Percentiles rank a stretch among this genome's conserved stretches.
phyloP scores from a whole-genome alignment of 30 jellyfish, hydroid and myxozoan genomes.

The Pelagia noctiluca region DNA sequence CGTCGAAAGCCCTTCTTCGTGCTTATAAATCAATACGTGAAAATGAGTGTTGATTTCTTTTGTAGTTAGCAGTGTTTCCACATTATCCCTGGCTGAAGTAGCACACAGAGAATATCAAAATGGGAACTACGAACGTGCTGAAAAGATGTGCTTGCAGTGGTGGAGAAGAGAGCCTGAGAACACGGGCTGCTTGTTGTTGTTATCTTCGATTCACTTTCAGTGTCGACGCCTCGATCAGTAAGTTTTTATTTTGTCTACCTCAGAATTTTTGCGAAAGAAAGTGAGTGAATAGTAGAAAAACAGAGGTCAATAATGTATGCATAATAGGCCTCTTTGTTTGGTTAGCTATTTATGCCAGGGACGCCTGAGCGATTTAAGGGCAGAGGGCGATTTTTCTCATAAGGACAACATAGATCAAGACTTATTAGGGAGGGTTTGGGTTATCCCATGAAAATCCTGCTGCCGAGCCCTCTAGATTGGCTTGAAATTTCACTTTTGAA shows the following conservation, averaged over 20 bases:
- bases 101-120: slow-evolving; percentile 98
- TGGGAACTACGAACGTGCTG: slow-evolving; percentile 98
- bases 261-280: too few relatives aligned
- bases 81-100: slow-evolving; percentile 93
- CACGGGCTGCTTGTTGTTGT: slow-evolving; percentile 93
- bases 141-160: slow-evolving; percentile 97
- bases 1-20: background rate
- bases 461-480: too few relatives aligned
- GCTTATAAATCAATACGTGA: background rate
- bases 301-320: too few relatives aligned
- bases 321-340: too few relatives aligned
- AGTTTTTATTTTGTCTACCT: slow-evolving; percentile 33
- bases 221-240: slow-evolving; percentile 96
- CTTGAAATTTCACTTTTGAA: too few relatives aligned
- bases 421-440: too few relatives aligned
- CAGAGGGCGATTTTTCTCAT: too few relatives aligned
- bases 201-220: slow-evolving; percentile 96
- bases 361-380: too few relatives aligned
- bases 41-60: background rate
- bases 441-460: too few relatives aligned
- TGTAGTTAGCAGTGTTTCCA: slow-evolving; percentile 84
- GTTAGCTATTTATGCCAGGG: too few relatives aligned
- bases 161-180: slow-evolving; percentile 99
- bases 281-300: too few relatives aligned
- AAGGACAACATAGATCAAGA: too few relatives aligned